Evolutionary conservation across 2,797 vertebrate species (phyloP).

Genomic region (Acipenser transmontanus): DNA sequence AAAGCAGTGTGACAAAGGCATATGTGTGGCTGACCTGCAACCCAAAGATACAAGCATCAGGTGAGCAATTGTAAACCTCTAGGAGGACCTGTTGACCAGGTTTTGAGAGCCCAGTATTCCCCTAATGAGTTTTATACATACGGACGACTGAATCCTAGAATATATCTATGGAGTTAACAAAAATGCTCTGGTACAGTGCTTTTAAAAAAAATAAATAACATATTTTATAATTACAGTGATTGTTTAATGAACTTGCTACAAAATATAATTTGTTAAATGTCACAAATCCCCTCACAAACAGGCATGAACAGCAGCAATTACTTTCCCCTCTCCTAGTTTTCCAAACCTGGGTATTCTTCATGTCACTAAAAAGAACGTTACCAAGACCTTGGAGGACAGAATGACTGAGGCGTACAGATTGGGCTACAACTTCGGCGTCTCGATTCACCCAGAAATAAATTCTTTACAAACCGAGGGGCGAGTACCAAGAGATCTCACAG

Average conservation of each 20-base stretch:
- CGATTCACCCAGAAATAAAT: slow-evolving; percentile 78
- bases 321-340: slow-evolving; percentile 57
- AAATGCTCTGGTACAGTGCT: too few species aligned
- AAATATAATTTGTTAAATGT: not conserved
- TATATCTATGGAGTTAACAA: too few species aligned
- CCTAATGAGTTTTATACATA: not conserved
- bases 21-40: slow-evolving; percentile 74
- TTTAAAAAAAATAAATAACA: not conserved
- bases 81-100: not conserved
- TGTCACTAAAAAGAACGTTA: slow-evolving; percentile 95
- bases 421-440: slow-evolving; percentile 78
- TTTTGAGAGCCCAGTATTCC: not conserved
- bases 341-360: slow-evolving; percentile 93
- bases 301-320: not conserved
- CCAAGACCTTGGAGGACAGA: slow-evolving; percentile 80
- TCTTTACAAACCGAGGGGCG: slow-evolving; percentile 71
- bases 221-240: not conserved
- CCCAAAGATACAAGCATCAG: slow-evolving; percentile 85
- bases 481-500: slow-evolving; percentile 73
- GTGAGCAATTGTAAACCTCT: slow-evolving; percentile 45
- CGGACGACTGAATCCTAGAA: too few species aligned
- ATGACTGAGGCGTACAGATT: slow-evolving; percentile 83
- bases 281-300: not conserved
- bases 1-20: slow-evolving; percentile 89
- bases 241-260: not conserved